Base-by-base conservation (phyloP, 2,888 invertebrate species). In the Tryphoninae sp. region DNA sequence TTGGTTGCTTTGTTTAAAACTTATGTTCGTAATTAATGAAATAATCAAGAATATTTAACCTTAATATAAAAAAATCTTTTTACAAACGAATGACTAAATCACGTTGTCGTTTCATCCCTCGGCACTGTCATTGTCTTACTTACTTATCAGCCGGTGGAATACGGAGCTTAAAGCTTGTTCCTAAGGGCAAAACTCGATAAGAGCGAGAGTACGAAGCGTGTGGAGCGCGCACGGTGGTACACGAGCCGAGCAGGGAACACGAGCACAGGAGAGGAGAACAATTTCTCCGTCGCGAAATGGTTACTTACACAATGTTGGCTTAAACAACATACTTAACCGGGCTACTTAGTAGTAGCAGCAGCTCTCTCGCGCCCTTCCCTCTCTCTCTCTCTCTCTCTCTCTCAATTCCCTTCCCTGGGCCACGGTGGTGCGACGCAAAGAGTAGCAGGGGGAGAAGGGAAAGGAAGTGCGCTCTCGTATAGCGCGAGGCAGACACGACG, bases 241-340 rank as follows among this genome's bases (percentile, higher is more conserved):
- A 58, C 73, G 69, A 73, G 68, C 64, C 22, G 61, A 67, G 26
- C 26, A 26, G 79, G 45, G 75, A 79, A 68, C 59, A 61, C 58
- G 72, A 78, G 78, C 76, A 33, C 33, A 33, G 79, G 53, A 71
- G 77, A 68, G 53, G 55, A 58, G 72, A 78, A 74, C 76, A 81
- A 82, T 82, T 80, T 78, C 74, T 74, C 75, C 61, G 51, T 89
- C 87, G 81, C 83, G 87, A 88, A 89, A 90, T 88, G 88, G 90
- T 90, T 91, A 89, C 90, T 91, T 89, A 87, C 90, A 87, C 90
- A 87, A 86, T 91, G 92, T 92, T 92, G 88, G 90, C 89, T 92
- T 87, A 91, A 91, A 91, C 91, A 92, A 92, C 92, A 92, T 90
- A 92, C 92, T 92, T 91, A 91, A 89, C 89, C 88, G 87, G 87